These are phyloP conservation scores for Camelus bactrianus DNA, from an alignment of 2,113 vertebrate species.

Conservation along the genomic window DNA sequence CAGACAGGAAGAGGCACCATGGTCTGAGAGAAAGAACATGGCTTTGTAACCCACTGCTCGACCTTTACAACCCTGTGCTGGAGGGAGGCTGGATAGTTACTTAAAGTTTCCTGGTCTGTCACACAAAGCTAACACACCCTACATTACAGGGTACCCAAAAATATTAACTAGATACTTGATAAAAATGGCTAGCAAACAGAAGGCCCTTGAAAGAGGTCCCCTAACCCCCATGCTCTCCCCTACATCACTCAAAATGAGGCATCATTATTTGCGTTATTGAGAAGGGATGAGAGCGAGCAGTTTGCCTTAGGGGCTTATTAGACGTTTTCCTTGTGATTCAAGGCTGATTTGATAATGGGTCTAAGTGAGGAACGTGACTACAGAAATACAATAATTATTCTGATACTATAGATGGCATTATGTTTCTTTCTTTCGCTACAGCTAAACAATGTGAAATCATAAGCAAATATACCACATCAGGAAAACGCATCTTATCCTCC, in stretches of 20 bases:
- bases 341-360: constrained; percentile 36
- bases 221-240: background rate
- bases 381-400: constrained; percentile 18
- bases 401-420: constrained; percentile 41
- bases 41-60: background rate
- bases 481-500: background rate
- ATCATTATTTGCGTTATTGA: background rate
- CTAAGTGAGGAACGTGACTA: background rate
- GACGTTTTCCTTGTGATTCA: constrained; percentile 43
- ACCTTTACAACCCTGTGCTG: background rate
- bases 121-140: background rate
- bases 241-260: background rate
- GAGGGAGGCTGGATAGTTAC: background rate
- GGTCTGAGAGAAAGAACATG: background rate
- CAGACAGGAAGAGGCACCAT: too few relatives aligned
- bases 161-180: background rate
- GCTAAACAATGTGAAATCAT: background rate
- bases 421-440: constrained; percentile 8
- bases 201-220: background rate
- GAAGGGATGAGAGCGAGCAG: background rate
- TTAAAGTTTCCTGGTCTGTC: background rate
- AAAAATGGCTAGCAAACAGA: background rate
- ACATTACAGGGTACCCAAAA: rapidly evolving
- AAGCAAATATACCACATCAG: background rate
- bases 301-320: background rate